These are phyloP conservation scores for Conchocele bisecta DNA, from an alignment of 2,888 invertebrate species.

Conservation along the genomic window DNA sequence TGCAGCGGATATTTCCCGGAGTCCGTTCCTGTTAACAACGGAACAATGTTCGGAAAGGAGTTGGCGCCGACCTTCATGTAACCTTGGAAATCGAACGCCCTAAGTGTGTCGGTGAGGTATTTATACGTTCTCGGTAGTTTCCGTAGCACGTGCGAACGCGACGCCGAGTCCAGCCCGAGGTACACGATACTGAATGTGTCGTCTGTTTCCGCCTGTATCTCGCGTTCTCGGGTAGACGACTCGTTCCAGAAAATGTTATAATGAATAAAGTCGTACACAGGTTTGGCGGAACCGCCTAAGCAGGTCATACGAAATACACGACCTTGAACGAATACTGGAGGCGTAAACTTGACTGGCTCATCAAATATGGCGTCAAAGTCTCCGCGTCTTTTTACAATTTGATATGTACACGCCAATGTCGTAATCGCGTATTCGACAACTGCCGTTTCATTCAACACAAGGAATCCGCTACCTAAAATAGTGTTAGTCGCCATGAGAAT, in stretches of 20 bases:
- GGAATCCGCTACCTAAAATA: too few species aligned
- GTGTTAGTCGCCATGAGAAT: too few species aligned
- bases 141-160: constrained; percentile 42
- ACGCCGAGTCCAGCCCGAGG: constrained; percentile 45
- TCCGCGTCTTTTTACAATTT: constrained; percentile 22
- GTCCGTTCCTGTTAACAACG: constrained; percentile 51
- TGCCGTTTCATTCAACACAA: too few species aligned
- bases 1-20: constrained; percentile 8
- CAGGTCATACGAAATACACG: constrained; percentile 35
- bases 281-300: not conserved
- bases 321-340: constrained; percentile 34
- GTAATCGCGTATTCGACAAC: too few species aligned
- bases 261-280: constrained; percentile 47
- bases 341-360: constrained; percentile 1
- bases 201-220: constrained; percentile 31
- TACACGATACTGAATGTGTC: constrained; percentile 31
- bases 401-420: constrained; percentile 47
- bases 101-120: constrained; percentile 43
- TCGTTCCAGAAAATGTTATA: constrained; percentile 30
- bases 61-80: constrained; percentile 58
- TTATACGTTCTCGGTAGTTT: constrained; percentile 52
- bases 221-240: not conserved
- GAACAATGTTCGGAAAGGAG: constrained; percentile 56
- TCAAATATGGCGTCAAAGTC: constrained; percentile 18
- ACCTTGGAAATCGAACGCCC: constrained; percentile 56